Base-by-base conservation (phyloP, 2,113 vertebrate species). In the Hyla sarda region DNA sequence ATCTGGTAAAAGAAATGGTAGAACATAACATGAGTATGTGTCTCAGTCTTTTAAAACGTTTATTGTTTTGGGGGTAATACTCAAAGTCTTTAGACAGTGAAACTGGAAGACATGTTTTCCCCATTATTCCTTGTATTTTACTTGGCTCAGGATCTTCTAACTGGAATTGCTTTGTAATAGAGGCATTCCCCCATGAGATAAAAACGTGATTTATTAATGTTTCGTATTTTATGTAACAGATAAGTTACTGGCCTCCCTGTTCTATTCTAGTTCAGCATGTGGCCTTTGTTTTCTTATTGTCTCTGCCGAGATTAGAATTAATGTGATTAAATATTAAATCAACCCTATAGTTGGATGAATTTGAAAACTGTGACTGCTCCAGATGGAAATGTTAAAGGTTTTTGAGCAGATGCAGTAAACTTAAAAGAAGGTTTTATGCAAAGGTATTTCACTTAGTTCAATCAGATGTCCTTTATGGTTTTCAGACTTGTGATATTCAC, bases 161-260 rank as follows among this genome's bases (percentile, higher is more conserved):
- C 87, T 88, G 88, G 88, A 89, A 71, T 90, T 82, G 76, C 89
- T 89, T 90, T 86, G 73, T 90, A 52, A 90, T 92, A 89, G 83
- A 89, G 90, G 87, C 88, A 52, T 89, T 88, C 85, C 87, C 89
- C 89, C 85, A 62, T 89, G 90, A 92, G 89, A 90, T 87, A 90
- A 88, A 91, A 93, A 90, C 90, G 56, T 92, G 91, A 92, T 91
- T 91, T 91, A 91, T 92, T 91, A 91, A 89, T 91, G 84, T 71
- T 58, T 91, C 87, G 67, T 88, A 81, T 90, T 91, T 90, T 90
- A 89, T 90, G 90, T 88, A 89, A 88, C 76, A 89, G 82, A 91
- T 37, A 88, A 88, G 88, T 88, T 87, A 89, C 82, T 90, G 83
- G 85, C 71, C 88, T 88, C 45, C 21, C 82, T 32, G 56, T 56